Base-by-base conservation (phyloP, 2,113 vertebrate genomes). In the Platycercus adscitus region DNA sequence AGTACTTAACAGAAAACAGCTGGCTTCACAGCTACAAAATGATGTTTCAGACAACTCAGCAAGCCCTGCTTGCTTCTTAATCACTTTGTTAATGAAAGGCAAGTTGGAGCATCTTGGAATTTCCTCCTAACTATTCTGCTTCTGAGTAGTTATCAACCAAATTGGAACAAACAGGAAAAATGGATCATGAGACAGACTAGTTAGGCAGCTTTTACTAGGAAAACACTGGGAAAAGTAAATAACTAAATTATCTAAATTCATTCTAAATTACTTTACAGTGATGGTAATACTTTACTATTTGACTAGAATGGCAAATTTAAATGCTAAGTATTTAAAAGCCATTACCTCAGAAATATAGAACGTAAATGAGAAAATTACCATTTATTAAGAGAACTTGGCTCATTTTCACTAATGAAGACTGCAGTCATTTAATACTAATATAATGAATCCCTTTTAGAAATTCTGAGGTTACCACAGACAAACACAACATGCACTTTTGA, bases 371-470 rank as follows among this genome's bases (percentile, higher is more conserved):
- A 92, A 88, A 87, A 93, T 84, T 76, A 84, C 46, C 82, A 80
- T 86, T 94, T 93, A 91, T 91, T 95, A 91, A 69, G 55, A 84
- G 43, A 95, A 92, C 28, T 69, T 85, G 76, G 93, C 25, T 96
- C 60, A 70, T 56, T 91, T 73, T 92, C 72, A 94, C 70, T 82
- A 92, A 93, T 63, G 39, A 91, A 84, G 61, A 91, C 65, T 1
- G 0, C 29, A 70, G 18, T 31, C 0, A 0, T 91, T 95, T 95
- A 70, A 66, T 77, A 76, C 7, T 44, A 56, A 65, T 18, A 56
- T 39, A 89, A 93, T 3, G 0, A 93, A 86, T 68, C 14, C 43
- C 43, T 66, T 88, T 82, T 61, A 81, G 61, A 92, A 86, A 90
- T 81, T 81, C 69, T 79, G 80, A 92, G 35, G 61, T 49, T 90